Evolutionary conservation across 2,888 invertebrate species (phyloP).

Genomic region (Synergus laeviventris): DNA sequence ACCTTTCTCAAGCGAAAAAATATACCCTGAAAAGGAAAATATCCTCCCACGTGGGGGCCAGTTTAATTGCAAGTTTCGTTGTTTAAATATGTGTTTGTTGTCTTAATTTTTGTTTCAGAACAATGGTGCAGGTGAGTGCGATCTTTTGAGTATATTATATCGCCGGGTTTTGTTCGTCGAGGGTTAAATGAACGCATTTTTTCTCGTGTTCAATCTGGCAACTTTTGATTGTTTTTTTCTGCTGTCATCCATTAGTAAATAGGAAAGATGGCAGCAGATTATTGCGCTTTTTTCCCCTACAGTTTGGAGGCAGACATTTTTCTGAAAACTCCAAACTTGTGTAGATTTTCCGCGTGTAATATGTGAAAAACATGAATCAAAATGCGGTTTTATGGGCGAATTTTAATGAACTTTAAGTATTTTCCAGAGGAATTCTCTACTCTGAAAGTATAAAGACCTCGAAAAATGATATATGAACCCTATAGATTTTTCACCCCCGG

Average conservation of each 20-base stretch:
- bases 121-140: constrained; percentile 74
- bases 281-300: constrained; percentile 73
- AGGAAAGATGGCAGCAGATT: constrained; percentile 76
- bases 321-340: constrained; percentile 58
- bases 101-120: constrained; percentile 72
- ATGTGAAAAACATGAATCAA: constrained; percentile 55
- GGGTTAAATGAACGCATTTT: constrained; percentile 61
- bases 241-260: constrained; percentile 76
- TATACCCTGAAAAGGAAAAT: constrained; percentile 74
- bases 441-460: constrained; percentile 36
- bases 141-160: constrained; percentile 58
- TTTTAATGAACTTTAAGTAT: constrained; percentile 54
- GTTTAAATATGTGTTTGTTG: constrained; percentile 74
- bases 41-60: constrained; percentile 75
- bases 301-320: constrained; percentile 71
- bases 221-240: constrained; percentile 74
- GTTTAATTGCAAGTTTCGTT: constrained; percentile 75
- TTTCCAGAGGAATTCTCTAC: constrained; percentile 31
- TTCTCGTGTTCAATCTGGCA: constrained; percentile 66
- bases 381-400: constrained; percentile 60
- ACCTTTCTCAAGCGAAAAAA: constrained; percentile 74
- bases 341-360: constrained; percentile 47
- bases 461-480: constrained; percentile 42
- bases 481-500: constrained; percentile 54
- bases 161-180: constrained; percentile 44